These are phyloP conservation scores for Lagopus muta DNA, from an alignment of 2,113 vertebrate genomes.

Conservation along the genomic window DNA sequence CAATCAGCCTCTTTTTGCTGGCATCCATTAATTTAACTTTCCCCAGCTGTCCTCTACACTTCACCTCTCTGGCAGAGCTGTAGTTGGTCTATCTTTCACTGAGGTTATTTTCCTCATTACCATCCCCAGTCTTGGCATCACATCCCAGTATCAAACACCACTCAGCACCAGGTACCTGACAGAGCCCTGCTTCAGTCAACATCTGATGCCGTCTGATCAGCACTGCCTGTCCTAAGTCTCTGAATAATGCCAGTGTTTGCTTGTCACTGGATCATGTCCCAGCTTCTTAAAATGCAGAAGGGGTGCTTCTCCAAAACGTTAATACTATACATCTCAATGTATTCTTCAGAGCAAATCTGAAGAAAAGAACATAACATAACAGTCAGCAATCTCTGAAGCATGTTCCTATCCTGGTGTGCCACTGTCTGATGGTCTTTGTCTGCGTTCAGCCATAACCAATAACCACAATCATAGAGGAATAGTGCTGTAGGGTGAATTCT, in stretches of 20 bases:
- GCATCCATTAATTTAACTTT: not conserved
- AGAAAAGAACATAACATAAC: not conserved
- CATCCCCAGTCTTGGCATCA: not conserved
- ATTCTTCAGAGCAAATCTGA: constrained; percentile 12
- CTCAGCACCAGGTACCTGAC: constrained; percentile 10
- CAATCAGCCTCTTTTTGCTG: not conserved
- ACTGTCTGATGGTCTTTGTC: not conserved
- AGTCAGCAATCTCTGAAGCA: not conserved
- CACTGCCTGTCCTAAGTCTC: not conserved
- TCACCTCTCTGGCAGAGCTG: not conserved
- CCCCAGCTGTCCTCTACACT: not conserved
- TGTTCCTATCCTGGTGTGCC: not conserved
- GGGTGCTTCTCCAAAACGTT: not conserved
- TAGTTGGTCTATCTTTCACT: not conserved
- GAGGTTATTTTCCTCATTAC: not conserved
- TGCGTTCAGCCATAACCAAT: not conserved
- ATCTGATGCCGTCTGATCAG: constrained; percentile 28
- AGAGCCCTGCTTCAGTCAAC: constrained; percentile 3
- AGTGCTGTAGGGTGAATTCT: not conserved
- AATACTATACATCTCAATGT: not conserved
- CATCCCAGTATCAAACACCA: not conserved
- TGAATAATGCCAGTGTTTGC: constrained; percentile 30
- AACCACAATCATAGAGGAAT: not conserved
- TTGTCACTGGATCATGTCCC: constrained; percentile 15
- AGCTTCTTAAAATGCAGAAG: constrained; percentile 24